Percentiles rank a stretch among this genome's conserved stretches.
These are phyloP conservation scores for Strix occidentalis DNA, from an alignment of 2,797 vertebrate species.

Conservation along the genomic window DNA sequence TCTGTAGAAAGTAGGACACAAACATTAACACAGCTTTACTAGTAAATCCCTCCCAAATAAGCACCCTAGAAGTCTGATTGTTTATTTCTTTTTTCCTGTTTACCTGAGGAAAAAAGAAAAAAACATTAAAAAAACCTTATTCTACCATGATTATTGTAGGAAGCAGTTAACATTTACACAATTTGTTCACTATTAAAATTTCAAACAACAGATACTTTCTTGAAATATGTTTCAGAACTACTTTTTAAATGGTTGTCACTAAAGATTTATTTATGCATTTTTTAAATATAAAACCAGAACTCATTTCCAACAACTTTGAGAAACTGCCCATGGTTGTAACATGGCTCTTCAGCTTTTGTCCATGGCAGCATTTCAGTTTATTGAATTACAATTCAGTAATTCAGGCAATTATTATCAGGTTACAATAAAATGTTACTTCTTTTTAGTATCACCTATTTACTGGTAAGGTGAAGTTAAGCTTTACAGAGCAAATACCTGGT, in stretches of 20 bases:
- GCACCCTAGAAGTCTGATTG: neutral
- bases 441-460: neutral
- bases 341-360: neutral
- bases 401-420: neutral
- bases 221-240: neutral
- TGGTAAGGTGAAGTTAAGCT: neutral
- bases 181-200: neutral
- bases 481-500: neutral
- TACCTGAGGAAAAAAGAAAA: neutral
- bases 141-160: neutral
- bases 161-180: neutral
- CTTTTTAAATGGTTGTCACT: neutral
- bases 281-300: neutral
- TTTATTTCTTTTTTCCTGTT: neutral
- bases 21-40: neutral
- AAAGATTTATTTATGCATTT: neutral
- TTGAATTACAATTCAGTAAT: neutral
- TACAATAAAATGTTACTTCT: neutral
- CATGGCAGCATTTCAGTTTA: neutral
- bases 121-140: neutral
- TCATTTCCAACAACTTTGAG: neutral
- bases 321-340: neutral
- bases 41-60: neutral
- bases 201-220: neutral
- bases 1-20: neutral